Evolutionary conservation across 2,113 vertebrate species (phyloP).

Genomic region (Aspiorhynchus laticeps): DNA sequence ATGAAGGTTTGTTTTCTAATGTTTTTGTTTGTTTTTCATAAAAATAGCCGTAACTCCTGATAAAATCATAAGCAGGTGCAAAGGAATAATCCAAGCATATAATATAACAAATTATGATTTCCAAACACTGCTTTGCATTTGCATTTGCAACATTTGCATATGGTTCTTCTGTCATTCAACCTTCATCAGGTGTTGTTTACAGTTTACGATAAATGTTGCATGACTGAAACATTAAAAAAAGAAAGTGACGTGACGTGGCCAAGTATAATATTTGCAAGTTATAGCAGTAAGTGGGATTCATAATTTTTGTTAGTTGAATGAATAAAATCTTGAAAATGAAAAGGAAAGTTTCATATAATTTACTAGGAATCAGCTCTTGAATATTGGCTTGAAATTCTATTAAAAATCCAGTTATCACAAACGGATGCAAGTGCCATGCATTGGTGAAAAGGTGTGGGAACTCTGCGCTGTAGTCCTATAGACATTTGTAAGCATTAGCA

Average conservation of each 20-base stretch:
- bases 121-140: too few species aligned
- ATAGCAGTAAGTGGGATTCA: background rate
- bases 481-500: background rate
- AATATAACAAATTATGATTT: background rate
- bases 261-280: background rate
- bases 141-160: too few species aligned
- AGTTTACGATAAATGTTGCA: background rate
- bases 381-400: background rate
- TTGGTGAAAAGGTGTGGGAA: slow-evolving; percentile 2
- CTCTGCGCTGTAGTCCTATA: background rate
- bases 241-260: too few species aligned
- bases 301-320: background rate
- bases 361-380: background rate
- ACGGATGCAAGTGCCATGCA: background rate
- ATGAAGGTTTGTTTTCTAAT: background rate
- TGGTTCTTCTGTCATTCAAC: background rate
- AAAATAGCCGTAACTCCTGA: too few species aligned
- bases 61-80: background rate
- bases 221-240: too few species aligned
- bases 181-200: background rate
- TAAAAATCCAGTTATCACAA: background rate
- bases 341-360: background rate
- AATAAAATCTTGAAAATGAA: background rate
- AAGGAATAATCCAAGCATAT: background rate
- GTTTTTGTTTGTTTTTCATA: too few species aligned